Percentiles rank a stretch among this genome's conserved stretches.
Evolutionary conservation across 2,888 invertebrate genomes (phyloP).

Genomic region (Periphyllus acericola): DNA sequence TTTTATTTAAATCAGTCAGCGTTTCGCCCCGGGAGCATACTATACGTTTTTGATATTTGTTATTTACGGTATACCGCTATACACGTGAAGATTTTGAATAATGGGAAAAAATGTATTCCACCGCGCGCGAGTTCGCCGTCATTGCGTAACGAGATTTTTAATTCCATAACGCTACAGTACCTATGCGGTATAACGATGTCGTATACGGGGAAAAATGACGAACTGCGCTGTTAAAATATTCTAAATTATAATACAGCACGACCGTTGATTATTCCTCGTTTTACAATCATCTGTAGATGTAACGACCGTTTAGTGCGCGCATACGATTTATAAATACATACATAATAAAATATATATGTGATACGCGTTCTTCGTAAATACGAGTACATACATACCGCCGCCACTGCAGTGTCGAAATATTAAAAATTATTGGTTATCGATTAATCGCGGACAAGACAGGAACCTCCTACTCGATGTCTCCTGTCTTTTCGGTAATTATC

Average conservation of each 20-base stretch:
- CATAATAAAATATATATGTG: neutral
- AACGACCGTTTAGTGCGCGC: neutral
- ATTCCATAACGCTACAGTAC: neutral
- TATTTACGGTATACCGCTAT: neutral
- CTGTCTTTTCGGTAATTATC: neutral
- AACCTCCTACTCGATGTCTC: conserved; percentile 31
- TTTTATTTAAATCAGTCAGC: conserved; percentile 56
- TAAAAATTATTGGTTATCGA: conserved; percentile 22
- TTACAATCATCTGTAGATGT: neutral
- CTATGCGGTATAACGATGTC: no score
- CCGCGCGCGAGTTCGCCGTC: neutral
- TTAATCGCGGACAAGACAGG: conserved; percentile 29
- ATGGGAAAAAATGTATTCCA: neutral
- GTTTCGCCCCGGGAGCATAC: conserved; percentile 37
- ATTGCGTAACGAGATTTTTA: conserved; percentile 26
- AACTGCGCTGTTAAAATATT: neutral
- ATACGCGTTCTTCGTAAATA: neutral
- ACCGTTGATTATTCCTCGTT: neutral
- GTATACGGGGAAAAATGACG: no score
- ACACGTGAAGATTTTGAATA: conserved; percentile 35
- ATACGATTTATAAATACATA: neutral
- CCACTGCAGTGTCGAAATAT: neutral
- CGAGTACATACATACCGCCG: neutral
- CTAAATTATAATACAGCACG: neutral
- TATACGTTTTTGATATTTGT: conserved; percentile 34